Evolutionary conservation across 2,888 invertebrate genomes (phyloP), one percentile per base, ranked within the genome.

Genomic region (Eubasilissa splendida): DNA sequence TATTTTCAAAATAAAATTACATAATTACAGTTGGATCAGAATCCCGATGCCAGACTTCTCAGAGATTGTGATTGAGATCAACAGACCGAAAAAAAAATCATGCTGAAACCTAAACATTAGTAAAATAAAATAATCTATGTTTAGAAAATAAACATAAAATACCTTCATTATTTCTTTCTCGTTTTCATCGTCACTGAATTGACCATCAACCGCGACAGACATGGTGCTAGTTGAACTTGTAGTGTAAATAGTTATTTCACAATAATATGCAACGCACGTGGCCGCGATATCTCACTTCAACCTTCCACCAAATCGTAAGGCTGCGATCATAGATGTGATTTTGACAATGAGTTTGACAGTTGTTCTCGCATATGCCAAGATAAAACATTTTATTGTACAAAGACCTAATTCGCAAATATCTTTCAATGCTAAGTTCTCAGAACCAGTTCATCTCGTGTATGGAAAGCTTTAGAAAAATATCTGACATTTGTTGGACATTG

Each of bases 101-200:
- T 54, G 8, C 14, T 2, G 7, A 70, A 11, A 14, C 11, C 2
- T 11, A 70, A 70, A 52, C 52, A n/a, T 50, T 42, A 7, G 4
- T 10, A 68, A 50, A 68, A 33, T 8, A 33, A 68, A 58, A 58
- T 58, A 58, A 58, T 11, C n/a, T 2, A 22, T 22, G 22, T 22
- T n/a, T 4, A n/a, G 3, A 11, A 11, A 58, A 58, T 8, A 58
- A 8, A n/a, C 4, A 11, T 8, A 8, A 11, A 50, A 14, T 68
- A 73, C 71, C 71, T 73, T 54, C 22, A 77, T 73, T 10, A 9
- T 31, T 33, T 54, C 56, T n/a, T 33, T 31, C 33, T 68, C 54
- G 59, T 54, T 52, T 50, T 81, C 81, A 9, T 81, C 78, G 75
- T 81, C 78, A 56, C 75, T 75, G 54, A 81, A 81, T 52, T 81